phyloP scores from a whole-genome alignment of 2,888 invertebrate genomes.

The Taenaris catops region DNA sequence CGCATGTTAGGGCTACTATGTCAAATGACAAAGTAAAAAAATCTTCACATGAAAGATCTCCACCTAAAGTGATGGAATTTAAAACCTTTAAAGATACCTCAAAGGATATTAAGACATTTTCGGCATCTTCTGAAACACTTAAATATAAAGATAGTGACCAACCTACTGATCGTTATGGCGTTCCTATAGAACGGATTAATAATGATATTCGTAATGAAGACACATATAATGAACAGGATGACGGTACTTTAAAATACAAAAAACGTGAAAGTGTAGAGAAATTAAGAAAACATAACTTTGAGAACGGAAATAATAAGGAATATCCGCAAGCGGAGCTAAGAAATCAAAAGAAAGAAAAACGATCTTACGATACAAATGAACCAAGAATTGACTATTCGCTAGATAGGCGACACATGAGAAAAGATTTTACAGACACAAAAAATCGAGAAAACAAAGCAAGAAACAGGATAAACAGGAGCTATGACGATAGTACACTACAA shows the following conservation, averaged over 20 bases:
- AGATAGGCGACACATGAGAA: slow-evolving; percentile 58
- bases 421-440: slow-evolving; percentile 57
- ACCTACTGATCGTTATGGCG: slow-evolving; percentile 63
- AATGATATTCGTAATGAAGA: slow-evolving; percentile 56
- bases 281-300: slow-evolving; percentile 46
- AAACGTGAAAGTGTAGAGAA: slow-evolving; percentile 68
- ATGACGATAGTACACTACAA: slow-evolving; percentile 65
- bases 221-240: slow-evolving; percentile 59
- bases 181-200: slow-evolving; percentile 59
- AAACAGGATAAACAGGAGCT: slow-evolving; percentile 57
- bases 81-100: slow-evolving; percentile 74
- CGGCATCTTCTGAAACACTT: slow-evolving; percentile 71
- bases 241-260: slow-evolving; percentile 70
- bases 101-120: slow-evolving; percentile 71
- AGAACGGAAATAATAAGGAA: slow-evolving; percentile 55
- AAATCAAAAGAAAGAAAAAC: slow-evolving; percentile 54
- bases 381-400: slow-evolving; percentile 70
- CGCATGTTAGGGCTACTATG: slow-evolving; percentile 63
- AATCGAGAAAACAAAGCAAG: slow-evolving; percentile 48
- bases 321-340: slow-evolving; percentile 62
- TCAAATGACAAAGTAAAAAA: slow-evolving; percentile 64
- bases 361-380: slow-evolving; percentile 50
- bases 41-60: slow-evolving; percentile 56
- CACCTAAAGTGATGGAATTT: slow-evolving; percentile 69
- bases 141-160: slow-evolving; percentile 70